These are phyloP conservation scores for Sminthurides aquaticus DNA, from an alignment of 2,888 invertebrate genomes.

Conservation along the genomic window DNA sequence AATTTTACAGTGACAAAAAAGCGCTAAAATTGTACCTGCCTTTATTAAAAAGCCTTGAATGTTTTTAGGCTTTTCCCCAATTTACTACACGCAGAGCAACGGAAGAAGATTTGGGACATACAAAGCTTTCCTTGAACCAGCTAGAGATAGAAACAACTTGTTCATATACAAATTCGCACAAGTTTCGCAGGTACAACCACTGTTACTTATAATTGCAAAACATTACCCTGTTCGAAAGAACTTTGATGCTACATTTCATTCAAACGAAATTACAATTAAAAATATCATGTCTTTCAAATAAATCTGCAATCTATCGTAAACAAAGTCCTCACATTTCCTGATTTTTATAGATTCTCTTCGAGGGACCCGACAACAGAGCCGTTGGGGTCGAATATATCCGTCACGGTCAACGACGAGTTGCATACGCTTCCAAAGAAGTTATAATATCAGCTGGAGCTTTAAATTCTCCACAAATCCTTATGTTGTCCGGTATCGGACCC, in stretches of 20 bases:
- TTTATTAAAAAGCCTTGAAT: too few relatives aligned
- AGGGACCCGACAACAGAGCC: conserved; percentile 30
- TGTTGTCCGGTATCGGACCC: conserved; percentile 41
- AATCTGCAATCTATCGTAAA: too few relatives aligned
- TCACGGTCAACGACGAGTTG: conserved; percentile 33
- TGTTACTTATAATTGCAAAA: too few relatives aligned
- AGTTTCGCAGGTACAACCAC: conserved; percentile 28
- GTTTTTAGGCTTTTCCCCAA: conserved; percentile 35
- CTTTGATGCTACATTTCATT: too few relatives aligned
- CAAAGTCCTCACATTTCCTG: too few relatives aligned
- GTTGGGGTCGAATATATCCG: conserved; percentile 40
- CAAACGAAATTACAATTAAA: too few relatives aligned
- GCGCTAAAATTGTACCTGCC: not conserved
- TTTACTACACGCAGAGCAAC: conserved; percentile 38
- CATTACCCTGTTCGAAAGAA: too few relatives aligned
- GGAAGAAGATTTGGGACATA: conserved; percentile 40
- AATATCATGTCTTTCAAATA: not conserved
- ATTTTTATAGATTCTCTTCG: conserved; percentile 34
- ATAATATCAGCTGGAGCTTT: conserved; percentile 38
- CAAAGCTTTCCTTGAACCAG: conserved; percentile 38
- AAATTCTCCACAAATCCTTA: conserved; percentile 36
- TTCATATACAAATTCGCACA: conserved; percentile 36
- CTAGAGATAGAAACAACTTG: conserved; percentile 28
- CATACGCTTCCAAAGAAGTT: conserved; percentile 29
- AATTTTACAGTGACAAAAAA: not conserved